These are phyloP conservation scores for Rhadina sibilatrix DNA, from an alignment of 2,113 vertebrate genomes.

Conservation along the genomic window DNA sequence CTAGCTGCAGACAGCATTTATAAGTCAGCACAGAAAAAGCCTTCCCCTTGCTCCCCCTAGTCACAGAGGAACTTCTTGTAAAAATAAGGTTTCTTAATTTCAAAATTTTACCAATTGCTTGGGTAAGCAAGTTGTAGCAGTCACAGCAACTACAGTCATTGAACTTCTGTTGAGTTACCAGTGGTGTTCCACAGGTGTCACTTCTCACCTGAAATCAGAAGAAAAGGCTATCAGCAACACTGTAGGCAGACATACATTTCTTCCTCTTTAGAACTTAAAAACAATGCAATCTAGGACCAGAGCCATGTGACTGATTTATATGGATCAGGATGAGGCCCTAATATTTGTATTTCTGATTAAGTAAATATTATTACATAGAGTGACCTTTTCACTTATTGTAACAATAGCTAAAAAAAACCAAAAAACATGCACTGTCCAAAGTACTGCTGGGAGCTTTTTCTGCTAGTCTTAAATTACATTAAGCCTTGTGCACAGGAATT, in stretches of 20 bases:
- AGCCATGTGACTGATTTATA: background rate
- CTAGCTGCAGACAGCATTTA: background rate
- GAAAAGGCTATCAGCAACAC: background rate
- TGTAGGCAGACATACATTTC: background rate
- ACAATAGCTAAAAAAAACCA: background rate
- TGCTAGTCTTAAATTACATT: background rate
- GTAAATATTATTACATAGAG: background rate
- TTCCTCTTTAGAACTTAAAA: background rate
- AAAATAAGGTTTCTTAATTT: background rate
- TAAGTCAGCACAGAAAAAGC: background rate
- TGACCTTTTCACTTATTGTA: background rate
- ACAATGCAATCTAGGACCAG: background rate
- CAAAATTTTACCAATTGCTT: background rate
- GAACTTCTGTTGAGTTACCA: background rate
- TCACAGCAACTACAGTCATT: background rate
- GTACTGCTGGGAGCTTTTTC: background rate
- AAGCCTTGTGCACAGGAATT: background rate
- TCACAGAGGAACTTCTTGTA: background rate
- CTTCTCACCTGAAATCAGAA: constrained; percentile 28
- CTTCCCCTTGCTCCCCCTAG: background rate
- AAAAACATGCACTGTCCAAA: background rate
- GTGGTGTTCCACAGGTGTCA: background rate
- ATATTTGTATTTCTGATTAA: background rate
- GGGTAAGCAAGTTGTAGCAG: background rate
- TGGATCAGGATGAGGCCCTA: background rate